A percentile compares a stretch with the other conserved stretches of the same genome.
phyloP scores from a whole-genome alignment of 2,888 invertebrate genomes.

The Podabrus alpinus region DNA sequence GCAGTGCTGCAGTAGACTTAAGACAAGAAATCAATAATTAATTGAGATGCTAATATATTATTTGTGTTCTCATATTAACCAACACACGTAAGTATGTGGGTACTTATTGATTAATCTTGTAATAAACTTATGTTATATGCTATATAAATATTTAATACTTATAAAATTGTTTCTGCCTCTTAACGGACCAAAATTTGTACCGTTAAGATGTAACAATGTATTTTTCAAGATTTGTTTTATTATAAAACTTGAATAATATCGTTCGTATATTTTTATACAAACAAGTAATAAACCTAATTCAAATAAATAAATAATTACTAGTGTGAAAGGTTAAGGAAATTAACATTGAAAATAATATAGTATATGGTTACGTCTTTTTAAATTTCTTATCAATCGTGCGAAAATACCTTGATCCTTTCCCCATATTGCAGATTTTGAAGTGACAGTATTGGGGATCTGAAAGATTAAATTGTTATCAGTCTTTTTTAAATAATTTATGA shows the following conservation, averaged over 20 bases:
- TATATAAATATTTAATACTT: not conserved
- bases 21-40: not conserved
- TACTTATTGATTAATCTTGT: not conserved
- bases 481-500: not conserved
- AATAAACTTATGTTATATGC: not conserved
- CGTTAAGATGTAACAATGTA: not conserved
- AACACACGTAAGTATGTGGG: not conserved
- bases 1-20: not conserved
- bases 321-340: not conserved
- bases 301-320: not conserved
- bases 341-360: not conserved
- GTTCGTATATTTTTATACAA: not conserved
- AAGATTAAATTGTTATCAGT: constrained; percentile 43
- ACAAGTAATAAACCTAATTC: not conserved
- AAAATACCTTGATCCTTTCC: constrained; percentile 54
- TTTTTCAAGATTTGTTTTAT: not conserved
- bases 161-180: not conserved
- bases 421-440: constrained; percentile 73
- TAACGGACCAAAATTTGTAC: not conserved
- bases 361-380: constrained; percentile 11
- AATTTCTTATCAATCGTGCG: constrained; percentile 35
- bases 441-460: constrained; percentile 69
- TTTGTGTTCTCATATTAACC: not conserved
- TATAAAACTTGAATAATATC: not conserved
- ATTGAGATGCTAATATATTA: not conserved